Percentiles rank a stretch among this genome's conserved stretches.
phyloP scores from a whole-genome alignment of 1,140 invertebrate species.

The Drosophila triauraria region DNA sequence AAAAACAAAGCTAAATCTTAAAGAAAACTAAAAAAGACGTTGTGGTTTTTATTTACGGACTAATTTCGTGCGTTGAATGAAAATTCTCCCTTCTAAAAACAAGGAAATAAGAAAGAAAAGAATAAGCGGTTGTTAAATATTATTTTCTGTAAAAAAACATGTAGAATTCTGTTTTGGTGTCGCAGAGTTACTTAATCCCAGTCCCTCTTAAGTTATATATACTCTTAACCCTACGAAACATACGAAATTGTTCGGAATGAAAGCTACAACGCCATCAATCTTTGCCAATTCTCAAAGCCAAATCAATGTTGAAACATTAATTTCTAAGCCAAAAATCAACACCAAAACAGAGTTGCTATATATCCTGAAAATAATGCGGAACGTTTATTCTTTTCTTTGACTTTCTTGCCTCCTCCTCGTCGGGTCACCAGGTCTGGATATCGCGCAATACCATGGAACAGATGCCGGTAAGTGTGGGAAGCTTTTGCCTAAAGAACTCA shows the following conservation, averaged over 20 bases:
- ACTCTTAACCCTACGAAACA: conserved; percentile 46
- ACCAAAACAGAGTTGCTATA: conserved; percentile 84
- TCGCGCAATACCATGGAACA: conserved; percentile 89
- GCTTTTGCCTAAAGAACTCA: conserved; percentile 1
- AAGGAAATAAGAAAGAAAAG: conserved; percentile 63
- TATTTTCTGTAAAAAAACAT: conserved; percentile 68
- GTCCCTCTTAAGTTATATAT: neutral
- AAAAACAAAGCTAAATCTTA: conserved; percentile 42
- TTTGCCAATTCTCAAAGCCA: conserved; percentile 18
- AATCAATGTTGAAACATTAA: conserved; percentile 18
- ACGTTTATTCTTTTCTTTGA: conserved; percentile 83
- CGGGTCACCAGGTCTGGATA: conserved; percentile 88
- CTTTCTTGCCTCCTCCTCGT: conserved; percentile 79
- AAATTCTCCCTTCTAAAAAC: conserved; percentile 19
- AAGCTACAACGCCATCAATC: conserved; percentile 65
- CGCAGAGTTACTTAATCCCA: conserved; percentile 35
- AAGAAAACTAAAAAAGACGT: conserved; percentile 63
- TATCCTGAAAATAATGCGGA: conserved; percentile 77
- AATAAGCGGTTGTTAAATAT: conserved; percentile 71
- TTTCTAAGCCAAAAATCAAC: conserved; percentile 52
- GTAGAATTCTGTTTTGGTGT: conserved; percentile 85
- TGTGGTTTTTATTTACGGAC: conserved; percentile 80
- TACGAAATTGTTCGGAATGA: conserved; percentile 66
- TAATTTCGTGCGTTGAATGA: conserved; percentile 67
- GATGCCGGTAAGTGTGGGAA: conserved; percentile 91